Evolutionary conservation across 2,888 invertebrate genomes (phyloP).

Genomic region (Nebria brevicollis): DNA sequence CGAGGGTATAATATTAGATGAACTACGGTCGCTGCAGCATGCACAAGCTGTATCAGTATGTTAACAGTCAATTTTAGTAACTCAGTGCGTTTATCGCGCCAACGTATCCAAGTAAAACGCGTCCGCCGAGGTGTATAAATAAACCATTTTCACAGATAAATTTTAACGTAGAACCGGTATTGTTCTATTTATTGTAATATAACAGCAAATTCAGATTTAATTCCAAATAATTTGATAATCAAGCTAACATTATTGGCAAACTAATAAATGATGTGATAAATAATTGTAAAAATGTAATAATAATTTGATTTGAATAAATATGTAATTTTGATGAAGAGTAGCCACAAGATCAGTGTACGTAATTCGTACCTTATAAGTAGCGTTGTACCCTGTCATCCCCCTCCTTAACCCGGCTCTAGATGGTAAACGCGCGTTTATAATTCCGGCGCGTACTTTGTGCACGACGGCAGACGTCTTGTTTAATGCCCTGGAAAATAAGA

Average conservation of each 20-base stretch:
- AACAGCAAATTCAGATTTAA: too few species aligned
- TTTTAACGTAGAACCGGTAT: constrained; percentile 16
- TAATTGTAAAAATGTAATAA: too few species aligned
- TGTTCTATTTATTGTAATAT: neutral
- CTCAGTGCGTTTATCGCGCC: constrained; percentile 17
- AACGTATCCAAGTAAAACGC: constrained; percentile 36
- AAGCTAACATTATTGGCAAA: too few species aligned
- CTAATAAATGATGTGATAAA: too few species aligned
- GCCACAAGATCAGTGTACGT: neutral
- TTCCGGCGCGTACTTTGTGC: constrained; percentile 42
- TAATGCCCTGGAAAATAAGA: constrained; percentile 57
- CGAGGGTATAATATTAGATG: constrained; percentile 9
- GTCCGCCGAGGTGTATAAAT: constrained; percentile 46
- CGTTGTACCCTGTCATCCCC: neutral
- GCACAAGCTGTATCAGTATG: constrained; percentile 34
- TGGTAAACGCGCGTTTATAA: constrained; percentile 34
- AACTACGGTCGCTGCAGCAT: neutral
- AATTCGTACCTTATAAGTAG: neutral
- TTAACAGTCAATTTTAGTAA: constrained; percentile 36
- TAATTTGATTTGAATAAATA: too few species aligned
- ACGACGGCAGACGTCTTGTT: constrained; percentile 49
- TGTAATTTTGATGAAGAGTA: neutral
- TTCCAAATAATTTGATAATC: too few species aligned
- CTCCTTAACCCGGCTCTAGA: constrained; percentile 26
- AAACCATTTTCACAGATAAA: constrained; percentile 37